A percentile compares a stretch with the other conserved stretches of the same genome.
Conservation (phyloP, 1,140 invertebrate genomes). For the roundworm (Caenorhabditis elegans) region WBcel235 BX284605.5:20687001-20687500, state of each 20-base stretch:
- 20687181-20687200: neutral
- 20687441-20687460: neutral
- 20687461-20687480: conserved; percentile 1
- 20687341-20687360: neutral
- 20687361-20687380: neutral
- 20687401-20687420: neutral
- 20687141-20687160: conserved; percentile 12
- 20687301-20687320: neutral
- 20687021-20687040: neutral
- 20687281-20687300: neutral
- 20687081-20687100: conserved; percentile 9
- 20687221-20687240: neutral
- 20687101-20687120: too few relatives aligned
- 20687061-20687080: conserved; percentile 19
- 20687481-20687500: conserved; percentile 8
- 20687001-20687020: neutral
- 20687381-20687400: neutral
- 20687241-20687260: too few relatives aligned
- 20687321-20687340: neutral
- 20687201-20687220: neutral
- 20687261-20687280: too few relatives aligned
- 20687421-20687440: neutral
- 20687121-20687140: neutral
- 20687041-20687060: neutral
- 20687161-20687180: conserved; percentile 4